Evolutionary conservation across 1,140 invertebrate species (phyloP), one percentile per base, ranked within the genome.

Genomic region (Melanaphis sacchari): DNA sequence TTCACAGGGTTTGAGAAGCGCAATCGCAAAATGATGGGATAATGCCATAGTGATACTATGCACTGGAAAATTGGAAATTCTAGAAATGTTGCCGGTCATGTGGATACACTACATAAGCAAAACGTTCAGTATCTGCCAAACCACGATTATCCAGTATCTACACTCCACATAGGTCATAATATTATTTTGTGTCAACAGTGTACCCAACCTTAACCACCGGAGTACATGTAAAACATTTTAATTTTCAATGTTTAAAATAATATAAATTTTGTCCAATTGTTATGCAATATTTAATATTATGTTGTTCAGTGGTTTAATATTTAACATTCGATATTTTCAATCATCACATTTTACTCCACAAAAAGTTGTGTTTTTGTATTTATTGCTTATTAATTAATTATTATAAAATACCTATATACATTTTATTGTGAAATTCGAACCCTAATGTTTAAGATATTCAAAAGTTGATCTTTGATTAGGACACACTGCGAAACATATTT

Each of bases 401-500:
- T n/a, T n/a, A n/a, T n/a, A n/a, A n/a, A n/a, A n/a, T n/a, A n/a
- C n/a, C n/a, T n/a, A n/a, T n/a, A n/a, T 52, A 52, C 22, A 52
- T 52, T 4, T n/a, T 76, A n/a, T n/a, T 18, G 15, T 36, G 6
- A 76, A 76, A 76, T 76, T 6, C 5, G 5, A 36, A 76, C 59
- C n/a, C 21, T n/a, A 76, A 76, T 76, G n/a, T 76, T n/a, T 76
- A 6, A 15, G 59, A 15, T 76, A n/a, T 76, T 76, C 59, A n/a
- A 76, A 76, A 76, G 24, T 84, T 22, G 26, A 31, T 43, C 26
- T 40, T 26, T 41, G 84, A 54, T 89, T 54, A 89, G 46, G 88
- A 89, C 46, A 54, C 88, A 89, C 88, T 89, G 88, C n/a, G 5
- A 38, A 52, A 89, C 22, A 54, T 22, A 54, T 54, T 89, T 89